phyloP scores from a whole-genome alignment of 2,113 vertebrate genomes.

The Grantiella picta region DNA sequence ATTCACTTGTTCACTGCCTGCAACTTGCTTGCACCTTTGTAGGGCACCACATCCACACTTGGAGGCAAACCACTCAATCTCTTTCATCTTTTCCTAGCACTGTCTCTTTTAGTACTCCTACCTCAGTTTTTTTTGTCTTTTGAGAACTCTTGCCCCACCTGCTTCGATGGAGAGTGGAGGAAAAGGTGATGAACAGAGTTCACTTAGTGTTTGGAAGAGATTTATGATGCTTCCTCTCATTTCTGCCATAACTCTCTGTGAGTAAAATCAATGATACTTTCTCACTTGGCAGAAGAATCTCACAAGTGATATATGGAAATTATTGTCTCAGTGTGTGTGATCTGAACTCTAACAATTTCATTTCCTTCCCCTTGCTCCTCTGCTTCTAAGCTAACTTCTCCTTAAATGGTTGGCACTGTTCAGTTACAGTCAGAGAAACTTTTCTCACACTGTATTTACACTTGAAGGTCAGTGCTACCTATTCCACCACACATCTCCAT shows the following conservation, averaged over 20 bases:
- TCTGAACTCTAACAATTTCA: background rate
- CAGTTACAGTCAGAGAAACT: background rate
- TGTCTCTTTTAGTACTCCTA: background rate
- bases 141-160: background rate
- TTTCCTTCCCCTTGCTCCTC: background rate
- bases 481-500: background rate
- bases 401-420: background rate
- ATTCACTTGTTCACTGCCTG: background rate
- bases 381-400: background rate
- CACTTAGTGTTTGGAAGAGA: background rate
- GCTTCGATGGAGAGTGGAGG: background rate
- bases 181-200: background rate
- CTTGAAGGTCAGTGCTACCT: background rate
- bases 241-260: background rate
- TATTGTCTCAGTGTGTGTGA: background rate
- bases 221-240: background rate
- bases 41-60: background rate
- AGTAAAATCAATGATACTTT: slow-evolving; percentile 27
- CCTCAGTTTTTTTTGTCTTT: background rate
- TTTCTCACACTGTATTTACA: background rate
- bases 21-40: background rate
- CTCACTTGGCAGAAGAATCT: background rate
- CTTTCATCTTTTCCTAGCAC: background rate
- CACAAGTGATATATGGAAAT: background rate
- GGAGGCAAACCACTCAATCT: background rate